A percentile compares a stretch with the other conserved stretches of the same genome.
These are phyloP conservation scores for Xenops minutus DNA, from an alignment of 2,797 vertebrate genomes.

Conservation along the genomic window DNA sequence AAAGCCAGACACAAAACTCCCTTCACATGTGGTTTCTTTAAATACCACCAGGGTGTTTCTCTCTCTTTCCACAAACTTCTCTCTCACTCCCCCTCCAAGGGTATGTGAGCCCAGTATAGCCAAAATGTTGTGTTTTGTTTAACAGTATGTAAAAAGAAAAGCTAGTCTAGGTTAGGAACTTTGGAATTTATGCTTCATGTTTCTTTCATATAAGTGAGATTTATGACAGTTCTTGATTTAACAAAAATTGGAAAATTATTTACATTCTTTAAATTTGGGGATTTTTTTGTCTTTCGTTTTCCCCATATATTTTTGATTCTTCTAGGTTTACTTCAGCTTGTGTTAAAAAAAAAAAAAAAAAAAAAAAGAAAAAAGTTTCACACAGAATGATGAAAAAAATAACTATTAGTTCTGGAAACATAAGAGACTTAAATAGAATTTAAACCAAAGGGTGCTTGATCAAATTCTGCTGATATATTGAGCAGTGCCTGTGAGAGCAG, in stretches of 20 bases:
- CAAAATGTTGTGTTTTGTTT: not conserved
- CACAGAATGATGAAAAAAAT: not conserved
- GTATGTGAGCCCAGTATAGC: not conserved
- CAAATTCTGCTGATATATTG: not conserved
- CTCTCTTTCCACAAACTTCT: not conserved
- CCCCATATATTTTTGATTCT: not conserved
- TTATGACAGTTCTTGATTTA: not conserved
- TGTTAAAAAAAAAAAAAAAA: not conserved
- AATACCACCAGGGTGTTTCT: not conserved
- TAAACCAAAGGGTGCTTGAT: not conserved
- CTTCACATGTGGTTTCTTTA: not conserved
- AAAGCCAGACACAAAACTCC: not conserved
- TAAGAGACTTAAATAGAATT: not conserved
- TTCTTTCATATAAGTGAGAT: not conserved
- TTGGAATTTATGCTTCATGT: not conserved
- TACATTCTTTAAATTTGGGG: not conserved
- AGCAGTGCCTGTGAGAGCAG: not conserved
- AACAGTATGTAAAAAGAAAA: not conserved
- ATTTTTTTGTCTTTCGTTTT: not conserved
- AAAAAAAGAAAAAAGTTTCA: not conserved
- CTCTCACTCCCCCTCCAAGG: not conserved
- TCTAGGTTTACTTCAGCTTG: not conserved
- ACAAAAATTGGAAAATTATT: not conserved
- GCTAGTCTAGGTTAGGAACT: not conserved
- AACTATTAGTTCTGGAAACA: not conserved